Conservation (phyloP, 2,113 vertebrate species). For the Morphnarchus princeps region DNA sequence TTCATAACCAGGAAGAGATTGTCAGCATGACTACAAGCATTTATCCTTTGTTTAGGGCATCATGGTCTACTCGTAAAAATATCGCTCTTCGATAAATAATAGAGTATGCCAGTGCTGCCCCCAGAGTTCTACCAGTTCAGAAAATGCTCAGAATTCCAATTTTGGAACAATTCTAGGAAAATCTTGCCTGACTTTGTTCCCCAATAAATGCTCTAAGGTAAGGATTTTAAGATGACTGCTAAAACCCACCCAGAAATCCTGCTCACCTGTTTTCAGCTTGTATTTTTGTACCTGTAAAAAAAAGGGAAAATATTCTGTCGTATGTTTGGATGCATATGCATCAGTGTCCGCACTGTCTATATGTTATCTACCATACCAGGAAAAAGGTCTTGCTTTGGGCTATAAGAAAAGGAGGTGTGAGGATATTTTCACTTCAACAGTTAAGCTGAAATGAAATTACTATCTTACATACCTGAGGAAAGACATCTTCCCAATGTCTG, state of each 20-base stretch:
- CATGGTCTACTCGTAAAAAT: fast-evolving
- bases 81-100: fast-evolving
- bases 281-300: neutral
- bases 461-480: neutral
- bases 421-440: neutral
- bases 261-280: neutral
- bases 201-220: neutral
- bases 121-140: neutral
- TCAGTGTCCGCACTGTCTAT: neutral
- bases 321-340: neutral
- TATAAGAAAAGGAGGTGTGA: neutral
- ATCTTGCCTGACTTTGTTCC: neutral
- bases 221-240: neutral
- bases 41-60: neutral
- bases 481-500: neutral
- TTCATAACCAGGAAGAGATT: neutral
- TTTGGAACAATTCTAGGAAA: neutral
- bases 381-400: neutral
- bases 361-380: neutral
- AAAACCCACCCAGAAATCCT: neutral
- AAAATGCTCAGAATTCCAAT: neutral
- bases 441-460: neutral
- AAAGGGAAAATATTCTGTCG: neutral
- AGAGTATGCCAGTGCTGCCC: neutral
- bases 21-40: neutral